These are phyloP conservation scores for Erebia ligea DNA, from an alignment of 2,888 invertebrate genomes.

Conservation along the genomic window DNA sequence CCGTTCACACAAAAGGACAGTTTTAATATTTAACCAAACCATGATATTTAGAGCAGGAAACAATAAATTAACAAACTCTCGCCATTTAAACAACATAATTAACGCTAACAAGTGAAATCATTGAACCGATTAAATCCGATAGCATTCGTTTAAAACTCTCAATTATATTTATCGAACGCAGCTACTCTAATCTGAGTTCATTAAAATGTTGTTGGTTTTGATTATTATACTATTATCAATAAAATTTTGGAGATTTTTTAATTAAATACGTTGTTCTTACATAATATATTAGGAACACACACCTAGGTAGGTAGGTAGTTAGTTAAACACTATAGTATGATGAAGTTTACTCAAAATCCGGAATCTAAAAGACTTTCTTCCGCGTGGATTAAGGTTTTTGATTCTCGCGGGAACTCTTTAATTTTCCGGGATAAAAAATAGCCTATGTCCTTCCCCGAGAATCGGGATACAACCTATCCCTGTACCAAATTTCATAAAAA, in stretches of 20 bases:
- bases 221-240: background rate
- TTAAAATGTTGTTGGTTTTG: background rate
- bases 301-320: no score
- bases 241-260: background rate
- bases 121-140: constrained; percentile 20
- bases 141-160: constrained; percentile 17
- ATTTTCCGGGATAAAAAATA: no score
- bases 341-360: no score
- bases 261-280: background rate
- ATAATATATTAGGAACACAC: background rate
- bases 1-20: background rate
- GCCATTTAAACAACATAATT: constrained; percentile 9
- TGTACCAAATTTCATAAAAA: no score
- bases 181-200: background rate
- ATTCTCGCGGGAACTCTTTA: no score
- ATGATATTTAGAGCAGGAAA: constrained; percentile 19
- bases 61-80: constrained; percentile 11
- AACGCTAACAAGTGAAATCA: constrained; percentile 22
- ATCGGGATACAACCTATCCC: no score
- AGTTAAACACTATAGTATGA: no score
- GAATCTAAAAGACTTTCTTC: no score
- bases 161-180: background rate
- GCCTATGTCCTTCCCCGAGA: no score
- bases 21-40: background rate
- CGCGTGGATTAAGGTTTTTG: no score